These are phyloP conservation scores for Plebejus melissa DNA, from an alignment of 2,888 invertebrate species.

Conservation along the genomic window DNA sequence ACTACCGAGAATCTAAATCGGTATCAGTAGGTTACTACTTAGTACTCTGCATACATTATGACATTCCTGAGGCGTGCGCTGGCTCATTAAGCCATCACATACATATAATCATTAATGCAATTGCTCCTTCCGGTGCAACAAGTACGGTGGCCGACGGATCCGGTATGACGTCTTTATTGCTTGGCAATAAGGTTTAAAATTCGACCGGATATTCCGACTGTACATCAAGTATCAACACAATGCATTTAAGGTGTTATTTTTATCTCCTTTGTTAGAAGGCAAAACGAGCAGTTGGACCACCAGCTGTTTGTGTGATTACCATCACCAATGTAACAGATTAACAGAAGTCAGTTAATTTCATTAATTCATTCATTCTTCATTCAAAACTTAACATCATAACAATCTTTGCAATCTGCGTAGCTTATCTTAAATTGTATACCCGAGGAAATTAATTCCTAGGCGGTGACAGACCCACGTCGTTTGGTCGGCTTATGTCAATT, in stretches of 20 bases:
- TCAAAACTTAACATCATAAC: too few species aligned
- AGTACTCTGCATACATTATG: slow-evolving; percentile 27
- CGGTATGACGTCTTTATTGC: not conserved
- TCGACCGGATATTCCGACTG: not conserved
- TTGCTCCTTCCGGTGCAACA: slow-evolving; percentile 62
- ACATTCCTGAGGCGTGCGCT: slow-evolving; percentile 43
- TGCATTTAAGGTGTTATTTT: not conserved
- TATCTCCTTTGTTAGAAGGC: not conserved
- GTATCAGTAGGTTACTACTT: slow-evolving; percentile 28
- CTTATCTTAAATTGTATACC: too few species aligned
- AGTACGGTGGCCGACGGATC: not conserved
- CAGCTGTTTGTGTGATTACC: not conserved
- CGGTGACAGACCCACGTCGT: too few species aligned
- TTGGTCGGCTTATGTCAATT: too few species aligned
- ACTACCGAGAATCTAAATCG: slow-evolving; percentile 24
- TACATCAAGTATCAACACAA: not conserved
- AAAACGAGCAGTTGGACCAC: not conserved
- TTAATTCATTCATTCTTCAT: too few species aligned
- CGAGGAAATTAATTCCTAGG: too few species aligned
- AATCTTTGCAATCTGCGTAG: too few species aligned
- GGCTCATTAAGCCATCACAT: slow-evolving; percentile 69
- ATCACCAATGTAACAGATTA: not conserved
- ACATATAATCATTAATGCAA: slow-evolving; percentile 67
- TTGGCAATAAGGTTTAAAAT: not conserved
- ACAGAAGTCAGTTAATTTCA: not conserved